phyloP scores from a whole-genome alignment of 1,140 invertebrate species.

The Holotrichia oblita region DNA sequence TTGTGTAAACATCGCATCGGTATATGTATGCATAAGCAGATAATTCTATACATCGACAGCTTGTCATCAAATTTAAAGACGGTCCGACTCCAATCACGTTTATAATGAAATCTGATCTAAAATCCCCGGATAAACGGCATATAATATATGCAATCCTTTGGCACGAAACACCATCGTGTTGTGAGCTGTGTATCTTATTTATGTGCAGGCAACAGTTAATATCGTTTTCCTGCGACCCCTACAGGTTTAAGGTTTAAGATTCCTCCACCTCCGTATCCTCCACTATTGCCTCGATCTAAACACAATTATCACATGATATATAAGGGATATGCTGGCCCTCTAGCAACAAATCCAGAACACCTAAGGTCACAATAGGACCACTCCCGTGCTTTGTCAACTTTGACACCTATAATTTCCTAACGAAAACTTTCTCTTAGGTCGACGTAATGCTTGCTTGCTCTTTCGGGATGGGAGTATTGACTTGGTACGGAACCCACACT shows the following conservation, averaged over 20 bases:
- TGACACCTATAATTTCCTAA: constrained; percentile 20
- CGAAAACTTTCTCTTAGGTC: background rate
- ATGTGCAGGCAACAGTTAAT: constrained; percentile 7
- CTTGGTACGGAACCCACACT: background rate
- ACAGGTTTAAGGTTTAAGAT: constrained; percentile 11
- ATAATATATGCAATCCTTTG: background rate
- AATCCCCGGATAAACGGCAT: background rate
- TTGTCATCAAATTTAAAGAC: constrained; percentile 17
- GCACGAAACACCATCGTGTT: background rate
- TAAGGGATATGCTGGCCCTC: background rate
- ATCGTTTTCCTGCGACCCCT: background rate
- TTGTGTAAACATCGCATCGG: background rate
- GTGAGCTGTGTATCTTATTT: background rate
- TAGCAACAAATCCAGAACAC: constrained; percentile 1
- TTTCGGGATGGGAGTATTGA: too few species aligned
- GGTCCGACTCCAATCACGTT: background rate
- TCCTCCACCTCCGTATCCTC: background rate
- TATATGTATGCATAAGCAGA: background rate
- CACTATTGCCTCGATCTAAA: background rate
- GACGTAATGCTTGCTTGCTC: background rate
- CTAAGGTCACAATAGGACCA: background rate
- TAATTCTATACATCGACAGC: background rate
- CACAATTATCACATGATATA: background rate
- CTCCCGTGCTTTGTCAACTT: background rate
- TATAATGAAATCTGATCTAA: constrained; percentile 13